Base-by-base conservation (phyloP, 1,140 invertebrate species). In the Brachionus plicatilis region DNA sequence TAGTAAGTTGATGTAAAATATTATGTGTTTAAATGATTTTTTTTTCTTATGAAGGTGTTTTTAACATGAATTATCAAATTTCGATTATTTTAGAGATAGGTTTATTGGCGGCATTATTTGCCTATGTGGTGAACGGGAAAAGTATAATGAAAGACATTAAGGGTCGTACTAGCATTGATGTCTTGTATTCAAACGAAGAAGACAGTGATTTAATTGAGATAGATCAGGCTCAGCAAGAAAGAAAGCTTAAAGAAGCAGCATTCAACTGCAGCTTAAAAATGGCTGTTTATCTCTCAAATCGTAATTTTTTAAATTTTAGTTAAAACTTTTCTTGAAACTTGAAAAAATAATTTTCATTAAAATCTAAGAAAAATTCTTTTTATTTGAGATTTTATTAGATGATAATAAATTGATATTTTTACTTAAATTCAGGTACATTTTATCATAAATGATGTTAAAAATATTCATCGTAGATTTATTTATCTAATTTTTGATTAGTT, bases 161-260 rank as follows among this genome's bases (percentile, higher is more conserved):
- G 20, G 72, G 72, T 37, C 41, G 72, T 20, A 76, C 43, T 11
- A 76, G 72, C 27, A 76, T 76, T 53, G 72, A 76, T 50, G 17
- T 37, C 4, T 33, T 76, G 41, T 76, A 76, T 76, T 76, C 72
- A 50, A 76, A 76, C 17, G 72, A 76, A 50, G 72, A 76, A 50
- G 72, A 76, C 27, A 76, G 24, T 27, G 72, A 76, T 29, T 27
- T 76, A 43, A 76, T 76, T 14, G 72, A 76, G 0, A 76, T 76
- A 29, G 72, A 76, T 29, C 72, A 47, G 20, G 27, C 20, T 5
- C 43, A 76, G n/a, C 72, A 76, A 76, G 72, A 76, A 53, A 50
- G 12, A 50, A 76, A 76, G 27, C 43, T 76, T 50, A 24, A 12
- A 24, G 72, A 76, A 76, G 72, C 45, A 27, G 72, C 43, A 50